These are phyloP conservation scores for Halocaridina rubra DNA, from an alignment of 2,888 invertebrate species.

Conservation along the genomic window DNA sequence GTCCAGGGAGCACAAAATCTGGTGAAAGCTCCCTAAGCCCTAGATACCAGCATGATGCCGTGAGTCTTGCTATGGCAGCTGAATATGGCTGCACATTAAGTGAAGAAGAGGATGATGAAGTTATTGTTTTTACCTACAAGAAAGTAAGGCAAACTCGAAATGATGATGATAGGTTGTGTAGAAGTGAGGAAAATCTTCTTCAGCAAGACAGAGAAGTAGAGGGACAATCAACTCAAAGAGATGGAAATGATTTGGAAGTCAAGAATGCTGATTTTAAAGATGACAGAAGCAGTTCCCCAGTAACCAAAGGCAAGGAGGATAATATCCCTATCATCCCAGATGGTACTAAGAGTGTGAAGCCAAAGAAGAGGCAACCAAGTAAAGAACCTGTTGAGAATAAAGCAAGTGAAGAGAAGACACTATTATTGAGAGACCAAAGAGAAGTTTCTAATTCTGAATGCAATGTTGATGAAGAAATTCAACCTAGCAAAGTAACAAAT, in stretches of 20 bases:
- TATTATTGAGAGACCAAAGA: neutral
- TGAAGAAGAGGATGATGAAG: slow-evolving; percentile 38
- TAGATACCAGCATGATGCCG: neutral
- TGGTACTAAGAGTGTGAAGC: neutral
- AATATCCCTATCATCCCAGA: too few relatives aligned
- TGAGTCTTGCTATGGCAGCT: neutral
- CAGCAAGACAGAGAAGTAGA: too few relatives aligned
- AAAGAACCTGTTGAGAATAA: neutral
- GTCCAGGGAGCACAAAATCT: neutral
- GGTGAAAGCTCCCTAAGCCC: neutral
- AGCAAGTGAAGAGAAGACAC: neutral
- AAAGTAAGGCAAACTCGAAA: neutral
- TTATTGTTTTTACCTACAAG: slow-evolving; percentile 18
- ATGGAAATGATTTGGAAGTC: neutral
- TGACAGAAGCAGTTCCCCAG: neutral
- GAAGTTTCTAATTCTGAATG: too few relatives aligned
- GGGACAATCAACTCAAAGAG: neutral
- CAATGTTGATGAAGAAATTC: too few relatives aligned
- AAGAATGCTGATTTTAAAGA: neutral
- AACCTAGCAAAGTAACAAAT: too few relatives aligned
- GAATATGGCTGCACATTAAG: slow-evolving; percentile 31
- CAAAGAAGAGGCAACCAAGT: neutral
- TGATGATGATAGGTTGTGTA: too few relatives aligned
- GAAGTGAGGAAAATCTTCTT: too few relatives aligned
- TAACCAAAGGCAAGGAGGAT: too few relatives aligned